Conservation (phyloP, 2,888 invertebrate species). For the Alentia gelatinosa region DNA sequence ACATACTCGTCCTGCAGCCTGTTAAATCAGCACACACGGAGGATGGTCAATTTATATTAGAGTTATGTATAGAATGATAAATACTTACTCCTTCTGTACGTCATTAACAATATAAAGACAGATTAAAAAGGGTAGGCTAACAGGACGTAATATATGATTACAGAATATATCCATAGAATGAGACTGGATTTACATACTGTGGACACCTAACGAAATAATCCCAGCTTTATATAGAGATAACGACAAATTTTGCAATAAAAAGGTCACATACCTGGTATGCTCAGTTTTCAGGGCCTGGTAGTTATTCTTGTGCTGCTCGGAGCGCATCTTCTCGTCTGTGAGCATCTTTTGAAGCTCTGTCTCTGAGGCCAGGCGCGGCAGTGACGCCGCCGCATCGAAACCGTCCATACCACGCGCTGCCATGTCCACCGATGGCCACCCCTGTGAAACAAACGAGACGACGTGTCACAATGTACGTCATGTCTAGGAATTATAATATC, state of each 20-base stretch:
- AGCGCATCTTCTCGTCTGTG: constrained; percentile 78
- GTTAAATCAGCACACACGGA: background rate
- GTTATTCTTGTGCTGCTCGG: constrained; percentile 79
- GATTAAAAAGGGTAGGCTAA: no score
- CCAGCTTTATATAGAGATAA: no score
- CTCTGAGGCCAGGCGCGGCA: constrained; percentile 74
- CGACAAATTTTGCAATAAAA: no score
- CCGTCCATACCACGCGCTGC: constrained; percentile 10
- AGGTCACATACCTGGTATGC: constrained; percentile 74
- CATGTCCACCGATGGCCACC: background rate
- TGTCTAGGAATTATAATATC: background rate
- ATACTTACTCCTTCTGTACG: background rate
- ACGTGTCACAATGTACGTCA: background rate
- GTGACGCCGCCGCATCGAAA: constrained; percentile 64
- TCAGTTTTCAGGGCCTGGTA: constrained; percentile 79
- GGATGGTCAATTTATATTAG: no score
- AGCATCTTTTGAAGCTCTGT: constrained; percentile 79
- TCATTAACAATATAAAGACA: background rate
- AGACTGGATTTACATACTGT: no score
- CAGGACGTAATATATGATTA: no score
- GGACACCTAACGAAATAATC: no score
- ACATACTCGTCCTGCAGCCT: constrained; percentile 78
- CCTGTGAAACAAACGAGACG: background rate
- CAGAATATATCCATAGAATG: no score
- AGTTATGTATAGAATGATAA: no score